Conservation (phyloP, 35 echinoderm and acorn worm genomes). For the Eucidaris tribuloides region DNA sequence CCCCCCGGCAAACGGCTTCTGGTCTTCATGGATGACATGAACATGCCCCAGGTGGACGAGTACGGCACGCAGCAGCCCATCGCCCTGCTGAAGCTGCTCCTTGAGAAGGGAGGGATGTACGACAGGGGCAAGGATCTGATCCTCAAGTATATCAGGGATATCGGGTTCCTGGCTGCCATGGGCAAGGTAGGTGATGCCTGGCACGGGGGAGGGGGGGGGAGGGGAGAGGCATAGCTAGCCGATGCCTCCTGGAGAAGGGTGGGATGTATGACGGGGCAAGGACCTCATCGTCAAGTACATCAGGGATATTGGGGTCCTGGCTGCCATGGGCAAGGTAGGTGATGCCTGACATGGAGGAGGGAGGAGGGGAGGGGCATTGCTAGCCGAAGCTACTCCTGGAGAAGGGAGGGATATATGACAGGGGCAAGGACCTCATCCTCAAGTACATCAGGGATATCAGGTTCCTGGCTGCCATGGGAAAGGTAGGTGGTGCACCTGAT, state of each 20-base stretch:
- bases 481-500: no score
- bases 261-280: constrained; percentile 96
- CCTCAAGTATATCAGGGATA: constrained; percentile 96
- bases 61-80: constrained; percentile 99
- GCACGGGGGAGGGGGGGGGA: no score
- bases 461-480: constrained; percentile 78
- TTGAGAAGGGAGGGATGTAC: constrained; percentile 98
- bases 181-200: constrained; percentile 98
- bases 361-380: no score
- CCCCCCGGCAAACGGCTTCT: constrained; percentile 86
- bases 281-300: constrained; percentile 92
- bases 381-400: constrained; percentile 88
- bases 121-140: constrained; percentile 97
- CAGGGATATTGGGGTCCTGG: constrained; percentile 80
- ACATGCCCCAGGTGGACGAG: constrained; percentile 99
- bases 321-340: constrained; percentile 90
- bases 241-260: constrained; percentile 86
- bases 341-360: no score
- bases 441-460: constrained; percentile 94
- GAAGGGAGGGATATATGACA: constrained; percentile 91
- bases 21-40: constrained; percentile 99
- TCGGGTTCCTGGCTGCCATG: constrained; percentile 88
- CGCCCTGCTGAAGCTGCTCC: constrained; percentile 89
- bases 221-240: no score
- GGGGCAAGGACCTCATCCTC: constrained; percentile 87